Evolutionary conservation across 2,113 vertebrate genomes (phyloP).

Genomic region (Polyodon spathula): DNA sequence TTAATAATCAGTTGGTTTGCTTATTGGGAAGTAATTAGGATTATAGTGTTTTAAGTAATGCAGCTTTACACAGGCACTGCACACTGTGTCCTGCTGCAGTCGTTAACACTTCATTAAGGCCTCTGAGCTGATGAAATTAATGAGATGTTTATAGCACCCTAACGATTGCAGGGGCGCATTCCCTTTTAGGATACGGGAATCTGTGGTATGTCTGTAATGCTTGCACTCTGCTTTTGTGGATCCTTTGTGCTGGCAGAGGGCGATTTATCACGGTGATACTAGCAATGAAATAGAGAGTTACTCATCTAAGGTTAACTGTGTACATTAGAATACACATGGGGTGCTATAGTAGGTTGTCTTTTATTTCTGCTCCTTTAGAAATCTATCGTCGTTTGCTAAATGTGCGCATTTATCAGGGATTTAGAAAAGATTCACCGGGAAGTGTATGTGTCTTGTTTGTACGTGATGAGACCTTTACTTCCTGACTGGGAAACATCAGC

Average conservation of each 20-base stretch:
- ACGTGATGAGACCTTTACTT: no score
- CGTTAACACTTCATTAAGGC: constrained; percentile 35
- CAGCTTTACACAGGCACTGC: background rate
- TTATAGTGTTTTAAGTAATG: constrained; percentile 11
- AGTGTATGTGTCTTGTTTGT: no score
- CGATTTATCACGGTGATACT: background rate
- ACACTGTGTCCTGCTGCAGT: constrained; percentile 6
- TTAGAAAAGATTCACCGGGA: no score
- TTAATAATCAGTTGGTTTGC: constrained; percentile 12
- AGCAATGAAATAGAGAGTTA: background rate
- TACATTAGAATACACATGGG: no score
- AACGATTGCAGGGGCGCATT: constrained; percentile 27
- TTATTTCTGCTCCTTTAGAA: no score
- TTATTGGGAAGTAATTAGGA: constrained; percentile 11
- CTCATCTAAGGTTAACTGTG: background rate
- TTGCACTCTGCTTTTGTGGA: background rate
- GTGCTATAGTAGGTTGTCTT: no score
- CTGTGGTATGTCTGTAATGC: constrained; percentile 14
- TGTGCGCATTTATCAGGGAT: no score
- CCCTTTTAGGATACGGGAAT: constrained; percentile 16
- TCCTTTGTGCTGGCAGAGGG: background rate
- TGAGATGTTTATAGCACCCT: constrained; percentile 38
- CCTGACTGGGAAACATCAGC: no score
- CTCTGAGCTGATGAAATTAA: constrained; percentile 39
- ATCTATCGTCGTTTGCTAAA: no score